Evolutionary conservation across 35 echinoderm and acorn worm species (phyloP), one percentile per base, ranked within the genome.

Genomic region (Lytechinus pictus): DNA sequence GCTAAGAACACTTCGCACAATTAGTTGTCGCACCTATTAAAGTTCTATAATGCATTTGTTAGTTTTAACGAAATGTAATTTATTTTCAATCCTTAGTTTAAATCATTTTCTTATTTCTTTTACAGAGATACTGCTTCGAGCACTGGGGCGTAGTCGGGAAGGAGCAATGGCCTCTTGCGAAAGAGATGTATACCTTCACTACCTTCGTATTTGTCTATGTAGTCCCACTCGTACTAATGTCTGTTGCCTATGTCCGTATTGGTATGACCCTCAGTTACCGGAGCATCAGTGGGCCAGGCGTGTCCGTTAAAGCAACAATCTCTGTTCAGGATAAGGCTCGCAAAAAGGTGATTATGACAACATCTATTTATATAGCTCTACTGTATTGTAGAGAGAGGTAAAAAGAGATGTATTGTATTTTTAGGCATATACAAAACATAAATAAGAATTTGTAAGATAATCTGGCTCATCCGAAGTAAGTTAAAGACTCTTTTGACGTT

Each of bases 271-370:
- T 97, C 0, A 96, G 95, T n/a, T 95, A 96, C 8, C 94, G 98
- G 27, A 97, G 97, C 92, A 96, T 96, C n/a, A 92, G 94, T 10
- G 95, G 92, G 16, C 97, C 97, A 21, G 97, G 97, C 3, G 97
- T 96, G 10, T 58, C 86, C 27, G 89, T 99, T 21, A 96, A 98
- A 54, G 96, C 96, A 5, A 99, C 97, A 0, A 97, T 97, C 86
- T 95, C 96, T 24, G 96, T 96, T 0, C 98, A 99, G 94, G 98
- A 99, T 28, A 95, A 95, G 93, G 93, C 97, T 3, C 98, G 97
- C 95, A 53, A 97, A 90, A 99, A 99, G 97, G 98, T 99, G 94
- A 86, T 90, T 90, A 11, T 10, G 16, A 60, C 5, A 16, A 60
- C 10, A 60, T 60, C 33, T 2, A 44, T 44, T 44, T 44, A 44